These are phyloP conservation scores for Drosophila setifemur DNA, from an alignment of 1,140 invertebrate genomes.

Conservation along the genomic window DNA sequence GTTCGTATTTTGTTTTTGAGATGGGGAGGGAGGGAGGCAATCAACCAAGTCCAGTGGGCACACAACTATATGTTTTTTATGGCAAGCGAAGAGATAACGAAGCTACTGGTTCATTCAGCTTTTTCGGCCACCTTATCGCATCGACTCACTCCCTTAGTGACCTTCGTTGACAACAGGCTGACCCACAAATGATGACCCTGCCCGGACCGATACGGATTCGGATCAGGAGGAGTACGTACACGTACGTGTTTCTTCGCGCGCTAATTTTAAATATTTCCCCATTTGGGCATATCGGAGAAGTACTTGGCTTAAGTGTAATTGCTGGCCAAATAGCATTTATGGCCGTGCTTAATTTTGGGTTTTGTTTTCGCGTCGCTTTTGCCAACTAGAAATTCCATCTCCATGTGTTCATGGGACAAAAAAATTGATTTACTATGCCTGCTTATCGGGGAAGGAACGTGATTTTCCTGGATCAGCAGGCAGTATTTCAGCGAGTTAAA, in stretches of 20 bases:
- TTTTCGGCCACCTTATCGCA: conserved; percentile 35
- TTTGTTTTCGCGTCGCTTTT: conserved; percentile 16
- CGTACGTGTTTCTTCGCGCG: conserved; percentile 17
- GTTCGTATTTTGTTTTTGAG: conserved; percentile 11
- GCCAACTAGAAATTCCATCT: conserved; percentile 40
- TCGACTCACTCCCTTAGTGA: conserved; percentile 17
- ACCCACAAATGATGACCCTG: conserved; percentile 25
- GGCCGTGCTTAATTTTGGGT: conserved; percentile 47
- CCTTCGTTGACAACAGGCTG: conserved; percentile 35
- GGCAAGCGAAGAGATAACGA: conserved; percentile 18
- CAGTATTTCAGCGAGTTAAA: too few species aligned
- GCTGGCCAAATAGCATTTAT: conserved; percentile 34
- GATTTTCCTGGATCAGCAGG: conserved; percentile 43
- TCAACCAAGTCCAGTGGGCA: conserved; percentile 7
- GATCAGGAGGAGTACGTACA: not conserved
- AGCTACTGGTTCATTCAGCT: conserved; percentile 28
- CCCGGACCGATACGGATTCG: not conserved
- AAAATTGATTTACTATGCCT: conserved; percentile 32
- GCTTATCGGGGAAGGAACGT: conserved; percentile 60
- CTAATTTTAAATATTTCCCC: conserved; percentile 6
- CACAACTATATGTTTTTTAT: conserved; percentile 11
- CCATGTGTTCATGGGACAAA: conserved; percentile 54
- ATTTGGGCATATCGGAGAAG: conserved; percentile 16
- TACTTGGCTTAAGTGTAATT: conserved; percentile 24
- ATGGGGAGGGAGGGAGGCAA: not conserved